Evolutionary conservation across 2,797 vertebrate genomes (phyloP).

Genomic region (Rousettus madagascariensis): DNA sequence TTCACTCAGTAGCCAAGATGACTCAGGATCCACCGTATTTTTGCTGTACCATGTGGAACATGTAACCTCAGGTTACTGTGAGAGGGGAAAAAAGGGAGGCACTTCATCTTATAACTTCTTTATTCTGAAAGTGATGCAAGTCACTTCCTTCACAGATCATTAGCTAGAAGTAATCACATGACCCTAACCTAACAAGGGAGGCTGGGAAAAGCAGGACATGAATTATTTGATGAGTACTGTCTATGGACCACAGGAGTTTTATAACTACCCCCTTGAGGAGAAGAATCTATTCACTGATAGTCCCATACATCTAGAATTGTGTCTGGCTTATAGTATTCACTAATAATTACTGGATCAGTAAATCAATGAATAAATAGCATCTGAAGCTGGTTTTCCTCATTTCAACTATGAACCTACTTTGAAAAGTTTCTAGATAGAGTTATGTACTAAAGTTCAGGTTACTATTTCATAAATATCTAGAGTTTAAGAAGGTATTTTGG

Average conservation of each 20-base stretch:
- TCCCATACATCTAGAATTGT: not conserved
- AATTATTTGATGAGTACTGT: not conserved
- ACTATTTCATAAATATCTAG: conserved; percentile 41
- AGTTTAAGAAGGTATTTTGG: conserved; percentile 16
- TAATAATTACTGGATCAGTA: conserved; percentile 4
- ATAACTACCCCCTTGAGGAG: not conserved
- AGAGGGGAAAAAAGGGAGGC: not conserved
- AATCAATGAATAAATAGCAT: not conserved
- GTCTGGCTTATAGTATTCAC: not conserved
- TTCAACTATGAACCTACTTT: not conserved
- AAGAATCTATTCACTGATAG: not conserved
- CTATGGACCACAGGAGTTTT: not conserved
- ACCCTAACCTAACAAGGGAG: not conserved
- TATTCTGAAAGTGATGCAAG: not conserved
- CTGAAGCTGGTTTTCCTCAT: conserved; percentile 8
- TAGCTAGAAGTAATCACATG: not conserved
- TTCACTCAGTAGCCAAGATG: not conserved
- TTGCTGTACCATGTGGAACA: not conserved
- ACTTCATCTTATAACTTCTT: not conserved
- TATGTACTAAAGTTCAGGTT: not conserved
- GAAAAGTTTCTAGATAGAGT: not conserved
- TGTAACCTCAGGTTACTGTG: not conserved
- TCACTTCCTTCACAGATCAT: not conserved
- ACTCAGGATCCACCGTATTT: not conserved
- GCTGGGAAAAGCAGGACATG: not conserved